phyloP scores from a whole-genome alignment of 1,140 invertebrate genomes.

The Pseudachorutes palmiensis region DNA sequence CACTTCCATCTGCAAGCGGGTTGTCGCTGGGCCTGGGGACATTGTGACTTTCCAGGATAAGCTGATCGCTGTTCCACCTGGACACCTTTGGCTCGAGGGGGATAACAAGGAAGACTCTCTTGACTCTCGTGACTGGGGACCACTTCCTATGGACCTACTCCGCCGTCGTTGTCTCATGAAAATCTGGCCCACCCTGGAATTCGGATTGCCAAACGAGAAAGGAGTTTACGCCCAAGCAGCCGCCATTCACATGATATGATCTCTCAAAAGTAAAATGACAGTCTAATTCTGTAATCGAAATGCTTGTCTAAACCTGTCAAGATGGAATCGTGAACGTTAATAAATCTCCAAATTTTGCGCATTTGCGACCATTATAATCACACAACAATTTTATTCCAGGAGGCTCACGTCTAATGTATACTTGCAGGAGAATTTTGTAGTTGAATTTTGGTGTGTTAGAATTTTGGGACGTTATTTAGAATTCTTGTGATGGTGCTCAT shows the following conservation, averaged over 20 bases:
- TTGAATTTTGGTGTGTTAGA: no score
- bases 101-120: constrained; percentile 75
- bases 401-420: not conserved
- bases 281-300: not conserved
- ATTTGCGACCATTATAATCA: not conserved
- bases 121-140: constrained; percentile 57
- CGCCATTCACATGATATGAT: not conserved
- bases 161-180: not conserved
- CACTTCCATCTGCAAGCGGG: constrained; percentile 69
- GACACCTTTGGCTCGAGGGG: constrained; percentile 87
- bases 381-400: not conserved
- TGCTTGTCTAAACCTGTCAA: not conserved
- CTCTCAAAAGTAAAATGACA: not conserved
- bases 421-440: not conserved
- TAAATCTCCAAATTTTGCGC: not conserved
- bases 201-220: not conserved
- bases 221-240: not conserved
- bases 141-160: not conserved
- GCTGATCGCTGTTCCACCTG: constrained; percentile 55
- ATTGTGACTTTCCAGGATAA: constrained; percentile 44
- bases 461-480: no score
- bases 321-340: not conserved
- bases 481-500: not conserved
- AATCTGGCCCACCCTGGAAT: not conserved
- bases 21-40: constrained; percentile 57